These are phyloP conservation scores for Meloidogyne chitwoodi DNA, from an alignment of 1,140 invertebrate species.

Conservation along the genomic window DNA sequence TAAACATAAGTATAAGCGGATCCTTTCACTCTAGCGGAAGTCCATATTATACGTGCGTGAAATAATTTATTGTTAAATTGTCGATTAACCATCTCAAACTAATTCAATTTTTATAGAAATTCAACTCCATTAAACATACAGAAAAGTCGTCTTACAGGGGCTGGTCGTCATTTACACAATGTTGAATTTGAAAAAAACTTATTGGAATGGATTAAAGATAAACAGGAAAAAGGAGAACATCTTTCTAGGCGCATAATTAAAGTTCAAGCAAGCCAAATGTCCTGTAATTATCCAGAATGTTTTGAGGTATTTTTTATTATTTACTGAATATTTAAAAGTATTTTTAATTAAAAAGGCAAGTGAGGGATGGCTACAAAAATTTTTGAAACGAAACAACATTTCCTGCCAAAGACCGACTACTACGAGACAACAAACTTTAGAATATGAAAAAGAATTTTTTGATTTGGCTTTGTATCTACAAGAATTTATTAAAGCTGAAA, in stretches of 20 bases:
- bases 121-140: neutral
- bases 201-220: conserved; percentile 1
- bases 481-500: neutral
- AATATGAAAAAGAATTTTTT: neutral
- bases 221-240: neutral
- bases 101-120: neutral
- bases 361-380: neutral
- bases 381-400: neutral
- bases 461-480: neutral
- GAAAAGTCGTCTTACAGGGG: neutral
- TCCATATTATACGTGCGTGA: no score
- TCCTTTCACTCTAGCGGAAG: no score
- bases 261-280: neutral
- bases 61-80: no score
- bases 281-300: neutral
- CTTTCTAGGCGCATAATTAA: neutral
- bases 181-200: neutral
- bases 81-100: no score
- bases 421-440: neutral
- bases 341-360: neutral
- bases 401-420: neutral
- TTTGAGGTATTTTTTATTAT: neutral
- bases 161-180: neutral
- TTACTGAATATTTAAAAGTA: neutral
- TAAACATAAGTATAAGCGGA: neutral